These are phyloP conservation scores for Dendrolimus pini DNA, from an alignment of 2,888 invertebrate species.

Conservation along the genomic window DNA sequence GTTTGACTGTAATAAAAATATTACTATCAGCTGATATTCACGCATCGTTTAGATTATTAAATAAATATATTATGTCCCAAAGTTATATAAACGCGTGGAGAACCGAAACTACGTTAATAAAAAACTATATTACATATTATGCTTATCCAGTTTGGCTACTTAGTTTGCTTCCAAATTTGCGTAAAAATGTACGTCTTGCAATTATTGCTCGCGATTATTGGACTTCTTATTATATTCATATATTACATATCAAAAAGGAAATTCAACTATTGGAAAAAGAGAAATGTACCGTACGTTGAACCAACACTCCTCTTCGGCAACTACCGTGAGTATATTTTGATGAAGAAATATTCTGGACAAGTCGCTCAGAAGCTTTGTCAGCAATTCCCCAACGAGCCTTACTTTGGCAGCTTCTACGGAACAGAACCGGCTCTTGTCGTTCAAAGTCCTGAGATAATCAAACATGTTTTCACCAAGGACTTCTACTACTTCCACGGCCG, in stretches of 20 bases:
- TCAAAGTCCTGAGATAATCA: conserved; percentile 43
- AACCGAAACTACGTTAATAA: no score
- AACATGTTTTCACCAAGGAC: conserved; percentile 41
- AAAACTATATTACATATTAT: no score
- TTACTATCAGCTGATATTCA: no score
- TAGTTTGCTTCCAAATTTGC: no score
- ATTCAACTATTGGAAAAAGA: conserved; percentile 40
- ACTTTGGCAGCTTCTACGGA: conserved; percentile 38
- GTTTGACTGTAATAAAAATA: no score
- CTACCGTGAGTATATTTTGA: conserved; percentile 32
- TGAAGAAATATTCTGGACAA: conserved; percentile 24
- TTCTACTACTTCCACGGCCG: conserved; percentile 50
- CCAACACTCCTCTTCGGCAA: conserved; percentile 45
- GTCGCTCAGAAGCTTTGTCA: conserved; percentile 32
- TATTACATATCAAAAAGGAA: conserved; percentile 25
- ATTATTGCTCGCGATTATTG: no score
- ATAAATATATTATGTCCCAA: no score
- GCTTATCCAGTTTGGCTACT: no score
- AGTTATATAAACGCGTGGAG: no score
- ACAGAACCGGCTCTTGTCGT: conserved; percentile 9
- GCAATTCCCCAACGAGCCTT: conserved; percentile 34
- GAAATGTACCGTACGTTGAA: conserved; percentile 29
- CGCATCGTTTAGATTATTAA: no score
- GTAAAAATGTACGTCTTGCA: no score
- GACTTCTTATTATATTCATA: conserved; percentile 1